Percentiles rank a stretch among this genome's conserved stretches.
These are phyloP conservation scores for Drosophila kohkoa DNA, from an alignment of 1,140 invertebrate genomes.

Conservation along the genomic window DNA sequence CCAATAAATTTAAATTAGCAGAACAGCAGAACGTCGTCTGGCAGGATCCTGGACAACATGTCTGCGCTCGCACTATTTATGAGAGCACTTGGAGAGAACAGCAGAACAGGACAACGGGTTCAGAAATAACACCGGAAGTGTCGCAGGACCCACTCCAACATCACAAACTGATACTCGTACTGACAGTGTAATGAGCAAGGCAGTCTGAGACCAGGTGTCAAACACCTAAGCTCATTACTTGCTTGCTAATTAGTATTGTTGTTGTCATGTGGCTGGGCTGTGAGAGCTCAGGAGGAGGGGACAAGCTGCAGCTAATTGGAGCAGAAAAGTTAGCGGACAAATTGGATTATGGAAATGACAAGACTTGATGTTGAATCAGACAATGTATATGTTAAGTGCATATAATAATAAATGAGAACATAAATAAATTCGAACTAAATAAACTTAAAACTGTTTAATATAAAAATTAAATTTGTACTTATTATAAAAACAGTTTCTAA, in stretches of 20 bases:
- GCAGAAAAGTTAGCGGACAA: constrained; percentile 20
- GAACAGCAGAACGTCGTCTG: constrained; percentile 62
- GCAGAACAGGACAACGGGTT: constrained; percentile 4
- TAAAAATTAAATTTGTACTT: neutral
- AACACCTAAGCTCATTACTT: constrained; percentile 67
- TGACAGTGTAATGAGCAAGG: constrained; percentile 48
- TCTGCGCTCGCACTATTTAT: constrained; percentile 61
- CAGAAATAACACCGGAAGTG: neutral
- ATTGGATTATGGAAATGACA: constrained; percentile 32
- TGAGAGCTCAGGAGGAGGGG: neutral
- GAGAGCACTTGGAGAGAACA: constrained; percentile 39
- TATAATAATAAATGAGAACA: neutral
- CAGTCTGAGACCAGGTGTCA: constrained; percentile 48
- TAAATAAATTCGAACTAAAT: neutral
- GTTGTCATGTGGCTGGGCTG: constrained; percentile 21
- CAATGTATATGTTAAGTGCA: neutral
- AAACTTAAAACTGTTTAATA: neutral
- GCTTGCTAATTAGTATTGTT: constrained; percentile 69
- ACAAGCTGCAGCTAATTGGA: constrained; percentile 29
- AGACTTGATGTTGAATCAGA: neutral
- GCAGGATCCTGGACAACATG: constrained; percentile 40
- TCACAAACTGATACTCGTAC: neutral
- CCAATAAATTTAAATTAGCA: constrained; percentile 82
- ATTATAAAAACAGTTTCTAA: too few species aligned
- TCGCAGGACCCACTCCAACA: constrained; percentile 1